Conservation (phyloP, 2,797 vertebrate species). For the Pantherophis vulpinus region DNA sequence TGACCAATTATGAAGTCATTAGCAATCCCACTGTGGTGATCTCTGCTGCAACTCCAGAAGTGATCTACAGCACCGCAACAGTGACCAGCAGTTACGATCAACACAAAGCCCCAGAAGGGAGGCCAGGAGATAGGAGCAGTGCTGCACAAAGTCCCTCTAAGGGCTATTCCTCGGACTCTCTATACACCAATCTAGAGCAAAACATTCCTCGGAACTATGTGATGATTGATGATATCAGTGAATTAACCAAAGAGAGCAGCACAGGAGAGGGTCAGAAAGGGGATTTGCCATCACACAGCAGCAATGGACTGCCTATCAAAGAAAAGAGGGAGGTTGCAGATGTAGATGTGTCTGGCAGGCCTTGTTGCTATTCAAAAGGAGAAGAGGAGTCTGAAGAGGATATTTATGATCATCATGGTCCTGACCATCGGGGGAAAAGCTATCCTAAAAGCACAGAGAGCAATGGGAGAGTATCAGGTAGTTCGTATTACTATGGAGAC, state of each 20-base stretch:
- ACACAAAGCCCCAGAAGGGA: constrained; percentile 80
- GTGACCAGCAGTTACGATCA: constrained; percentile 83
- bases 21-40: constrained; percentile 80
- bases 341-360: constrained; percentile 75
- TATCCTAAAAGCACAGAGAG: constrained; percentile 83
- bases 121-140: constrained; percentile 76
- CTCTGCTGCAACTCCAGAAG: constrained; percentile 82
- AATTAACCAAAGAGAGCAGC: constrained; percentile 92
- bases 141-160: constrained; percentile 82
- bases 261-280: constrained; percentile 80
- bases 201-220: constrained; percentile 97
- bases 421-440: constrained; percentile 77
- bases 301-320: constrained; percentile 77
- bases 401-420: constrained; percentile 85
- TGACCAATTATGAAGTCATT: constrained; percentile 96
- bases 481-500: constrained; percentile 82
- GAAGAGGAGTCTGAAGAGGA: constrained; percentile 94
- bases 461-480: constrained; percentile 81
- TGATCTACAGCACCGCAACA: constrained; percentile 75
- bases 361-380: constrained; percentile 83
- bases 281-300: constrained; percentile 66
- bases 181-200: constrained; percentile 93
- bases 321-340: constrained; percentile 74
- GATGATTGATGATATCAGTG: constrained; percentile 99
- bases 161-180: constrained; percentile 84